Evolutionary conservation across 2,113 vertebrate genomes (phyloP).

Genomic region (Calidris pygmaea): DNA sequence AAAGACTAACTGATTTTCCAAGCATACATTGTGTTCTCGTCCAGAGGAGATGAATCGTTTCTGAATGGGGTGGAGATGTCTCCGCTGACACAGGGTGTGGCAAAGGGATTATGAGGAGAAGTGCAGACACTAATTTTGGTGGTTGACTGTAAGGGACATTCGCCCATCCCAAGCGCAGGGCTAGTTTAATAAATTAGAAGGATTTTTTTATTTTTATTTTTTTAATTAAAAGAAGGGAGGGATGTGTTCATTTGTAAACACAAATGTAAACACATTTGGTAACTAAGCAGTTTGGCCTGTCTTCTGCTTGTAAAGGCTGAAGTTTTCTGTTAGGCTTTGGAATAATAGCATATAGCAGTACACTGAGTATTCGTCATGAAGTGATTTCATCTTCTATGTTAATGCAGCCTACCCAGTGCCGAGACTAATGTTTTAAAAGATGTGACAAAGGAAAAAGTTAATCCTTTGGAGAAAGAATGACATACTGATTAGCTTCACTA

Average conservation of each 20-base stretch:
- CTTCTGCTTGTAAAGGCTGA: slow-evolving; percentile 26
- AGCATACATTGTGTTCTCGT: not conserved
- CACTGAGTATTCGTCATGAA: slow-evolving; percentile 22
- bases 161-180: not conserved
- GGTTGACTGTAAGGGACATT: not conserved
- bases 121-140: not conserved
- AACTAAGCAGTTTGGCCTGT: slow-evolving; percentile 50
- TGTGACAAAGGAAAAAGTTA: not conserved
- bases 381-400: slow-evolving; percentile 41
- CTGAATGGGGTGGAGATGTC: slow-evolving; percentile 12
- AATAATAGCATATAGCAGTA: slow-evolving; percentile 35
- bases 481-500: not conserved
- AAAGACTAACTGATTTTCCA: not conserved
- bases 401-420: not conserved
- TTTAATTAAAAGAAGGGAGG: slow-evolving; percentile 6
- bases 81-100: not conserved
- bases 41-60: not conserved
- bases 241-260: slow-evolving; percentile 52
- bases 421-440: not conserved
- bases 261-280: slow-evolving; percentile 46
- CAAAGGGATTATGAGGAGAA: not conserved
- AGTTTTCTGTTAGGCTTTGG: slow-evolving; percentile 12
- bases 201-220: not conserved
- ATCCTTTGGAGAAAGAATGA: not conserved
- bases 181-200: not conserved